phyloP scores from a whole-genome alignment of 2,797 vertebrate species.

The Notolabrus celidotus region DNA sequence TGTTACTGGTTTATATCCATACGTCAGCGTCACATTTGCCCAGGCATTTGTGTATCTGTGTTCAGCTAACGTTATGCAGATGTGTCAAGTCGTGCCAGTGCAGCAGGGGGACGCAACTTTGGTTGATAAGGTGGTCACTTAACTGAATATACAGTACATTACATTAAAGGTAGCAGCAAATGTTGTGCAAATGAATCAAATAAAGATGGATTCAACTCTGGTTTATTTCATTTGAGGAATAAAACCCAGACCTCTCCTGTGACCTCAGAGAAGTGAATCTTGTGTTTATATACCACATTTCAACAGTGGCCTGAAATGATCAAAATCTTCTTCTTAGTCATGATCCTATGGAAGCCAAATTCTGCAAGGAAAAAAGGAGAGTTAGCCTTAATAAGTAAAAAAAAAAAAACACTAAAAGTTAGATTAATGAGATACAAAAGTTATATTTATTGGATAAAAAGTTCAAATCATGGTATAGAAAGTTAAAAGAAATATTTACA shows the following conservation, averaged over 20 bases:
- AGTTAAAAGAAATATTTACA: no score
- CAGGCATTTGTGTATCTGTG: slow-evolving; percentile 23
- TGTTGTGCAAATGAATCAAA: no score
- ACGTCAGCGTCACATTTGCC: slow-evolving; percentile 42
- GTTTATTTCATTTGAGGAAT: not conserved
- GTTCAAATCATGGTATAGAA: no score
- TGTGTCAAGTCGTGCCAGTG: slow-evolving; percentile 42
- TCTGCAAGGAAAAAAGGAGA: no score
- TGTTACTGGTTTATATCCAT: slow-evolving; percentile 46
- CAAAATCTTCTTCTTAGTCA: not conserved
- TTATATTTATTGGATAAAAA: no score
- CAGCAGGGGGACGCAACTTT: slow-evolving; percentile 4
- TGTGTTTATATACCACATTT: slow-evolving; percentile 1
- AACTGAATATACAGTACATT: slow-evolving; percentile 9
- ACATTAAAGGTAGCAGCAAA: not conserved
- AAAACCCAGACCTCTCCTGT: not conserved
- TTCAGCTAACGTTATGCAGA: slow-evolving; percentile 61
- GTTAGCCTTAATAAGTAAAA: no score
- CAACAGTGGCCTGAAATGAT: not conserved
- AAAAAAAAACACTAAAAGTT: no score
- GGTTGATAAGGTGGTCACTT: slow-evolving; percentile 18
- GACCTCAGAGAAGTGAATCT: slow-evolving; percentile 3
- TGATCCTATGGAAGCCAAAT: not conserved
- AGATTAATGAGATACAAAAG: no score
- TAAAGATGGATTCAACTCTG: not conserved